These are phyloP conservation scores for Tamias sibiricus DNA, from an alignment of 2,113 vertebrate species.

Conservation along the genomic window DNA sequence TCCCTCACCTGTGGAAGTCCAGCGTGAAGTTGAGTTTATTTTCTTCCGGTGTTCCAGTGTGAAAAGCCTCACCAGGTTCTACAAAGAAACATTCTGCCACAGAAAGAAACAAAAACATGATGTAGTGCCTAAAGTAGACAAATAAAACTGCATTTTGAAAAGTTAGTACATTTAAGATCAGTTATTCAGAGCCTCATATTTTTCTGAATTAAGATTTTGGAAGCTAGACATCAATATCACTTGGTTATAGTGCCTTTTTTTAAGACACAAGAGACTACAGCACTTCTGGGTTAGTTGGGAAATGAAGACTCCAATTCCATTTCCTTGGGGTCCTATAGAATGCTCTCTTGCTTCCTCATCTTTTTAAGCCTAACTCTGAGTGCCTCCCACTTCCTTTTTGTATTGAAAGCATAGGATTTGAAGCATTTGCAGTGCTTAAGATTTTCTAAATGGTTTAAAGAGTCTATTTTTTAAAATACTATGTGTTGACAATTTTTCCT, in stretches of 20 bases:
- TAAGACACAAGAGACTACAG: neutral
- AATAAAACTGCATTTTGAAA: neutral
- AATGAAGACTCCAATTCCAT: neutral
- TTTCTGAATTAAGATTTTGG: constrained; percentile 33
- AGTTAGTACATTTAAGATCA: neutral
- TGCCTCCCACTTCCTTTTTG: neutral
- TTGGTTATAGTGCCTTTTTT: neutral
- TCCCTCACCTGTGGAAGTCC: constrained; percentile 94
- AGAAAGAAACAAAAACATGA: constrained; percentile 71
- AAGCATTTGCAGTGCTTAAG: neutral
- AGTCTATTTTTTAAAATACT: neutral
- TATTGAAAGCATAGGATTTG: neutral
- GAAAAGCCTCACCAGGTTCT: constrained; percentile 82
- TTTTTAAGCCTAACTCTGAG: neutral
- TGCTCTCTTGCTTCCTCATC: neutral
- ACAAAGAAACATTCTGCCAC: constrained; percentile 92
- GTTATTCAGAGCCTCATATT: neutral
- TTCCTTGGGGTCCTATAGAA: neutral
- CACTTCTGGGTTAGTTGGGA: neutral
- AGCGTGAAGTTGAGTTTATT: constrained; percentile 90
- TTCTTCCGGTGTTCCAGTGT: constrained; percentile 76
- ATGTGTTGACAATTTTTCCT: constrained; percentile 5
- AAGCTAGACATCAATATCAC: neutral
- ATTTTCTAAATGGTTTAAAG: constrained; percentile 1
- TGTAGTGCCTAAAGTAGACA: neutral